Evolutionary conservation across 2,113 vertebrate genomes (phyloP).

Genomic region (Xyrauchen texanus): DNA sequence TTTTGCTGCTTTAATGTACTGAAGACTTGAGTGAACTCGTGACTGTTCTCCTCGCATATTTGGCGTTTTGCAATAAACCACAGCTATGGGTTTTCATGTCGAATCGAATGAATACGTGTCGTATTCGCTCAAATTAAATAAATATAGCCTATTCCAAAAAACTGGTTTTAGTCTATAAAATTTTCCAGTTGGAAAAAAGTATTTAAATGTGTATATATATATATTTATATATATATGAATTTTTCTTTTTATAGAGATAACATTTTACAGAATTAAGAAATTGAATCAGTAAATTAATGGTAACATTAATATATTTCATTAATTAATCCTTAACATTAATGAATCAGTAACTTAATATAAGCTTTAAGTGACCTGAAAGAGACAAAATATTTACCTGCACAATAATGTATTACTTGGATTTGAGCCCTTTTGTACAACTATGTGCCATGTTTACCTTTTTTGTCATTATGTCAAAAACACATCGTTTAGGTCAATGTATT

Average conservation of each 20-base stretch:
- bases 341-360: not conserved
- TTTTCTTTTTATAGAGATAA: too few relatives aligned
- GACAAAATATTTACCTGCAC: not conserved
- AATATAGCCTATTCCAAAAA: too few relatives aligned
- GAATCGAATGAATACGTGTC: slow-evolving; percentile 25
- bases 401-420: not conserved
- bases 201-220: too few relatives aligned
- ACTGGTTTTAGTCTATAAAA: too few relatives aligned
- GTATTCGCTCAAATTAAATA: too few relatives aligned
- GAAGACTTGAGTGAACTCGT: slow-evolving; percentile 19
- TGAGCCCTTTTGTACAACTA: not conserved
- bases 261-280: too few relatives aligned
- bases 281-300: too few relatives aligned
- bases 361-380: not conserved
- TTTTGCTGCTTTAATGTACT: slow-evolving; percentile 39
- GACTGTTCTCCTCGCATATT: slow-evolving; percentile 24
- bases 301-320: too few relatives aligned
- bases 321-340: too few relatives aligned
- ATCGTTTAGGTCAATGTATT: not conserved
- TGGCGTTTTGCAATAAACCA: slow-evolving; percentile 37
- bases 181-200: too few relatives aligned
- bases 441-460: not conserved
- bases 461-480: not conserved
- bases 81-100: slow-evolving; percentile 33
- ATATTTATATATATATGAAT: too few relatives aligned